A percentile compares a stretch with the other conserved stretches of the same genome.
Conservation (phyloP, 2,888 invertebrate species). For the Caenorhabditis sulstoni region DNA sequence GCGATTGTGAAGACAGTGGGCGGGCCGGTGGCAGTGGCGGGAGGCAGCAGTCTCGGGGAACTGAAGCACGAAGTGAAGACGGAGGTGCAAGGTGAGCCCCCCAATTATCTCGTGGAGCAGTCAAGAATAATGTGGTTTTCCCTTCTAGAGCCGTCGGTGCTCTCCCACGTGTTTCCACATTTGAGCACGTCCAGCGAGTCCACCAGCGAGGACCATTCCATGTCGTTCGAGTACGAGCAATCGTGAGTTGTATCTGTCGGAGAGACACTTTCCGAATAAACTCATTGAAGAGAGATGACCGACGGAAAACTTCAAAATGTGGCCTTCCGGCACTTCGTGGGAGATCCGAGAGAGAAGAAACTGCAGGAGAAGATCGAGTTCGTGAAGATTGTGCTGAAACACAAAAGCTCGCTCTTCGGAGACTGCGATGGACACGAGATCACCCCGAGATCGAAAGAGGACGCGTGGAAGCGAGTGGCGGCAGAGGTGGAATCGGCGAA, state of each 20-base stretch:
- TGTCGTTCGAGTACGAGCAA: conserved; percentile 42
- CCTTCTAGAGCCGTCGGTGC: conserved; percentile 27
- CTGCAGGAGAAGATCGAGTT: conserved; percentile 64
- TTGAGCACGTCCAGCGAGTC: conserved; percentile 48
- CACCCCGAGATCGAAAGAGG: conserved; percentile 63
- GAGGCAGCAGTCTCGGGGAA: neutral
- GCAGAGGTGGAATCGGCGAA: conserved; percentile 52
- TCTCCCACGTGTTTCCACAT: conserved; percentile 42
- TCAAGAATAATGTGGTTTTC: neutral
- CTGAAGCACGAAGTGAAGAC: conserved; percentile 26
- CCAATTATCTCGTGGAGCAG: neutral
- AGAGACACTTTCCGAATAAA: neutral
- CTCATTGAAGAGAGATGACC: conserved; percentile 29
- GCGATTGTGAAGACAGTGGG: conserved; percentile 49
- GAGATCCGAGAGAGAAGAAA: conserved; percentile 59
- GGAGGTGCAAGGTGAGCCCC: conserved; percentile 30
- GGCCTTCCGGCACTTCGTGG: conserved; percentile 45
- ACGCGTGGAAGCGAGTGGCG: conserved; percentile 62
- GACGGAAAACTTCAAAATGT: conserved; percentile 39
- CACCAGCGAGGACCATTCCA: conserved; percentile 41
- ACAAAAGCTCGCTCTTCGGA: conserved; percentile 63
- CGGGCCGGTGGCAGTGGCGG: neutral
- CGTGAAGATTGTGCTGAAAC: conserved; percentile 56
- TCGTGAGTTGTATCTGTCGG: conserved; percentile 22
- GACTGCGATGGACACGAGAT: conserved; percentile 63